Base-by-base conservation (phyloP, 2,797 vertebrate species). In the Steatocranus sp. region DNA sequence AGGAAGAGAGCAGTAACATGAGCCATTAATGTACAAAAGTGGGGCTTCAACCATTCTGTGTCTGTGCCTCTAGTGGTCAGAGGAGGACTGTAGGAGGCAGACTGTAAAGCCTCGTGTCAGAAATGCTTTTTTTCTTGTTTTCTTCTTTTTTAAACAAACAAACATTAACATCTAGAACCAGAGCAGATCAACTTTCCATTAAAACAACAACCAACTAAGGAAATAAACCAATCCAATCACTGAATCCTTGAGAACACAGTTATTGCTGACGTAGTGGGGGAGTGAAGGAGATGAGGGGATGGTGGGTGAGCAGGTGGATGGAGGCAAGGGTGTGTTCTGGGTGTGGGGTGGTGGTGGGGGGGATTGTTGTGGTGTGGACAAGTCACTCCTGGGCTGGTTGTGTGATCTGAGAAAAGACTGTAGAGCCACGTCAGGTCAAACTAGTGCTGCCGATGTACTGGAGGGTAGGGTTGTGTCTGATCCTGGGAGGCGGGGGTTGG, bases 221-320 rank as follows among this genome's bases (percentile, higher is more conserved):
- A 92, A 91, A 93, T 90, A 92, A 92, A 92, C 92, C 90, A 95
- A 96, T 93, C 91, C 90, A 91, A 95, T 94, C 91, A 91, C 84
- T 94, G 93, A 96, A 96, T 96, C 96, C 96, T 96, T 96, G 94
- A 96, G 96, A 96, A 94, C 92, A 93, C 88, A 94, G 94, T 97
- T 97, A 97, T 97, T 97, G 96, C 96, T 97, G 95, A 96, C 90
- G 80, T 94, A 92, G 92, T 90, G 86, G 79, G 86, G 87, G 85
- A 50, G 78, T 80, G 87, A 27, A 36, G 27, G 56, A 27, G 27
- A 38, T 53, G 76, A 32, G 50, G 30, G 50, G 78, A 20, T 18
- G 82, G 58, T 3, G 38, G 68, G 68, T 78, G 83, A 80, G 75
- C 58, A 85, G 85, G 56, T 83, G 79, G 87, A 83, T 87, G 84